Percentiles rank a stretch among this genome's conserved stretches.
Conservation (phyloP, 1,140 invertebrate species). For the Phymastichus coffea region DNA sequence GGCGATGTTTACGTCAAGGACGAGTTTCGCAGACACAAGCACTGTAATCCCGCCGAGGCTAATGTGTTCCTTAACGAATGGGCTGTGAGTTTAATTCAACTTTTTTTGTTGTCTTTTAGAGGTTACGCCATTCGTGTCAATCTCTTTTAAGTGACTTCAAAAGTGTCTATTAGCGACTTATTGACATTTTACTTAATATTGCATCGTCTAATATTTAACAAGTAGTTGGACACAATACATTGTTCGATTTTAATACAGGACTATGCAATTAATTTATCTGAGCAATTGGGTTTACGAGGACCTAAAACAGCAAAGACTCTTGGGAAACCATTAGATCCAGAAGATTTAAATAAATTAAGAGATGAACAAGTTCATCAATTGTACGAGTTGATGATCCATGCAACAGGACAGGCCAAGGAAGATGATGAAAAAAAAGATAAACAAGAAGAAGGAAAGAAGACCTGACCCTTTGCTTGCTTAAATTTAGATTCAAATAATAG, state of each 20-base stretch:
- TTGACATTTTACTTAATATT: neutral
- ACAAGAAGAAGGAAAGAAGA: conserved; percentile 7
- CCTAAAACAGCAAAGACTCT: conserved; percentile 59
- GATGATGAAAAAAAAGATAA: neutral
- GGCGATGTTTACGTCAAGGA: conserved; percentile 84
- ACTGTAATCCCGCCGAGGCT: conserved; percentile 69
- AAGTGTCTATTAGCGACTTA: too few relatives aligned
- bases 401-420: conserved; percentile 47
- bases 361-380: conserved; percentile 81
- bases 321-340: conserved; percentile 62
- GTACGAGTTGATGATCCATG: conserved; percentile 78
- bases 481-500: too few relatives aligned
- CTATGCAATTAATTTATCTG: conserved; percentile 71
- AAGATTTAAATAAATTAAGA: conserved; percentile 70
- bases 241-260: conserved; percentile 59
- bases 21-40: conserved; percentile 86
- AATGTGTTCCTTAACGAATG: conserved; percentile 83
- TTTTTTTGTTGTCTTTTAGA: too few relatives aligned
- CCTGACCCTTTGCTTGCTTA: too few relatives aligned
- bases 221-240: too few relatives aligned
- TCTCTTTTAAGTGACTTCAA: too few relatives aligned
- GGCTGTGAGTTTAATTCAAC: conserved; percentile 67
- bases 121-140: too few relatives aligned
- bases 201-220: too few relatives aligned
- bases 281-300: conserved; percentile 69